Base-by-base conservation (phyloP, 2,888 invertebrate species). In the Stenolophus ochropezus region DNA sequence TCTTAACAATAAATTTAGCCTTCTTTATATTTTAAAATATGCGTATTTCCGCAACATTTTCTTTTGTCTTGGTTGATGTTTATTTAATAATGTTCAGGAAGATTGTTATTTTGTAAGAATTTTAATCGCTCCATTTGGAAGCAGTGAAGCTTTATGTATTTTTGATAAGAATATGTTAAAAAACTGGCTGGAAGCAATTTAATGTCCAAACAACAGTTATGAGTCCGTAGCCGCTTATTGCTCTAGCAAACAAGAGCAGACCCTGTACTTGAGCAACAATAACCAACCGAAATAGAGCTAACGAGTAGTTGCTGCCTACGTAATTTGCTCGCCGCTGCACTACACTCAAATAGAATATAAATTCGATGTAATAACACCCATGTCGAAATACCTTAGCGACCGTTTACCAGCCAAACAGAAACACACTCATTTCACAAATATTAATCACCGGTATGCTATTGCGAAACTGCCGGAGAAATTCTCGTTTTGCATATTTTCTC, bases 151-250 rank as follows among this genome's bases (percentile, higher is more conserved):
- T 56, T 53, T 61, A 25, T 61, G 8, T 61, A 25, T 61, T 61
- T 53, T 61, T 42, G 69, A 16, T 69, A 69, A 69, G 69, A 69
- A 27, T 33, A 20, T 8, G 21, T 23, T 16, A 74, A 74, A 42
- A 33, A 42, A 42, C 33, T 11, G 6, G 33, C 75, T 56, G 20
- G 56, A 5, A 76, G 75, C 75, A 76, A 76, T 76, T 76, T 76
- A 18, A 53, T 27, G 4, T 56, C 3, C 56, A 76, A 76, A 76
- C 56, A 76, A 76, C 56, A 56, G 75, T 76, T 76, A 56, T 76
- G 56, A 76, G 56, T 76, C 53, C 25, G 75, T 33, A 74, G 75
- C 27, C 33, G 75, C 27, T 76, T 56, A 76, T 76, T 76, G 42
- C 74, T 49, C 42, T 47, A 76, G 56, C 56, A 53, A 65, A 65